Base-by-base conservation (phyloP, 2,888 invertebrate genomes). In the Leptarthrus brevirostris region DNA sequence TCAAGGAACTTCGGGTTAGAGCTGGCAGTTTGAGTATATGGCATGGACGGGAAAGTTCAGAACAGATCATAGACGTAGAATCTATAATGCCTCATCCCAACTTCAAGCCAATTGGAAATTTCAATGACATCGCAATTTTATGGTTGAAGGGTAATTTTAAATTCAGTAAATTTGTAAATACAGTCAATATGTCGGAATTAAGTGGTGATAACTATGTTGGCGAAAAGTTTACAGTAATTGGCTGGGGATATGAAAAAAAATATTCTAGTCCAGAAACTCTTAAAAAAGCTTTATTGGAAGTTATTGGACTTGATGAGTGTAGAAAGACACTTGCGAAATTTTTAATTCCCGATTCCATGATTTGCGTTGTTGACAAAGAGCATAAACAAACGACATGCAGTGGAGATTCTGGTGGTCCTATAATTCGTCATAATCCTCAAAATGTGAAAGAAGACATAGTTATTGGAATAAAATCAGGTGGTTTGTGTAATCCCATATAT, bases 351-450 rank as follows among this genome's bases (percentile, higher is more conserved):
- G 44, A 64, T 8, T 44, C 44, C 14, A 64, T 47, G 64, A 64
- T 64, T 12, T 64, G 64, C 8, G 64, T 64, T 6, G 44, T 64
- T 44, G 64, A 64, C 44, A 34, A 18, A n/a, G 6, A 64, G 14
- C 47, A 64, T 8, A 44, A 44, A 4, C 18, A 44, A n/a, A 64
- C 64, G 3, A 64, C 64, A 6, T 64, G 64, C 47, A 47, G 64
- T 64, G 64, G 64, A 16, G 64, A 64, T 22, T 64, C 64, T 14
- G 64, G 64, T 3, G 64, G 64, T 47, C 64, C 64, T 44, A 47
- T 64, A 12, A 26, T 64, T 22, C 40, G 44, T 14, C 64, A 64
- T 26, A 64, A 64, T 44, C 24, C 64, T 2, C 24, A 18, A 24
- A 47, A 64, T 47, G 10, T 10, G 44, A 44, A 40, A n/a, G 24